Percentiles rank a stretch among this genome's conserved stretches.
Evolutionary conservation across 2,113 vertebrate species (phyloP).

Genomic region (Anolis sagrei): DNA sequence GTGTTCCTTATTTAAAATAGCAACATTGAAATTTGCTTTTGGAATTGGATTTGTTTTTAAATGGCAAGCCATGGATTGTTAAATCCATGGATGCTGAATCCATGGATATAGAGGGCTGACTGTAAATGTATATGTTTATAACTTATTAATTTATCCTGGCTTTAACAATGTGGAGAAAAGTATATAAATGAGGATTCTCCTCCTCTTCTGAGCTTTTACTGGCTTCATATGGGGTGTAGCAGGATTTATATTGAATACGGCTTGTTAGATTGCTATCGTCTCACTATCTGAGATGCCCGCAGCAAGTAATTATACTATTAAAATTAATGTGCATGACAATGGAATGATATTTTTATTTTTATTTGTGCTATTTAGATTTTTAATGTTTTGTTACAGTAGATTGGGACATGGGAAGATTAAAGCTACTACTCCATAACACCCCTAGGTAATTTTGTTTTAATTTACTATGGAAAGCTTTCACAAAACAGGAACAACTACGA

Average conservation of each 20-base stretch:
- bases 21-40: no score
- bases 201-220: background rate
- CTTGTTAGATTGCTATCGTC: background rate
- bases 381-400: background rate
- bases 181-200: no score
- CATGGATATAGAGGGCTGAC: no score
- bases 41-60: no score
- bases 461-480: background rate
- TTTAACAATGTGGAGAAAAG: no score
- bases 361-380: background rate
- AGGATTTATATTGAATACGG: background rate
- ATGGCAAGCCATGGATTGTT: no score
- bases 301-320: background rate
- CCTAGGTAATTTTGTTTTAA: background rate
- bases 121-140: no score
- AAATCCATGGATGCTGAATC: no score
- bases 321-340: background rate
- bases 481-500: background rate
- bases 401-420: background rate
- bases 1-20: no score
- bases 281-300: background rate
- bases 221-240: background rate
- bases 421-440: background rate
- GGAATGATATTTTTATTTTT: slow-evolving; percentile 5
- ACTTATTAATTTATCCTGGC: no score